Percentiles rank a stretch among this genome's conserved stretches.
These are phyloP conservation scores for Hemichromis elongatus DNA, from an alignment of 2,113 vertebrate species.

Conservation along the genomic window DNA sequence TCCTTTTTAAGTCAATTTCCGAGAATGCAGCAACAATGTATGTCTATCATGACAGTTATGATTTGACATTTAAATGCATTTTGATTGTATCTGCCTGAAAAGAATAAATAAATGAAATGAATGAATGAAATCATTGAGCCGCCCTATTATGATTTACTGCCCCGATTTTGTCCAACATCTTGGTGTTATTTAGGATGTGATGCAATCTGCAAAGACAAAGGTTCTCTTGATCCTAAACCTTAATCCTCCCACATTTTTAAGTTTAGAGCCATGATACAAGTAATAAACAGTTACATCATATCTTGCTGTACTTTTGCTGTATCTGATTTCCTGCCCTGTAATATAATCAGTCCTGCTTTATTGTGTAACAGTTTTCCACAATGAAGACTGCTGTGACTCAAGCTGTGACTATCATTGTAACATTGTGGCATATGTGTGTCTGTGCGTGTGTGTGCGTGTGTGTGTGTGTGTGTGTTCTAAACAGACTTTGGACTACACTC, in stretches of 20 bases:
- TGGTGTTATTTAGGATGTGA: background rate
- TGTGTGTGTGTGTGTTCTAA: constrained; percentile 32
- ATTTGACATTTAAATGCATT: too few relatives aligned
- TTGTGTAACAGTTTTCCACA: constrained; percentile 6
- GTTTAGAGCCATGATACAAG: background rate
- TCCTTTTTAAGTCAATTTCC: background rate
- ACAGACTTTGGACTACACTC: constrained; percentile 82
- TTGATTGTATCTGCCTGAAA: too few relatives aligned
- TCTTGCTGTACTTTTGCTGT: background rate
- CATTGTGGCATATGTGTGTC: background rate
- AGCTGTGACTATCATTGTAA: constrained; percentile 38
- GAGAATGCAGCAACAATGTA: background rate
- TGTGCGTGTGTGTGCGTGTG: background rate
- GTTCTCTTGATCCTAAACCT: background rate
- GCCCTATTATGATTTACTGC: background rate
- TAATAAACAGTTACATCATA: background rate
- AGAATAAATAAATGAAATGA: too few relatives aligned
- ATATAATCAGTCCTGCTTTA: background rate
- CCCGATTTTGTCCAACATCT: background rate
- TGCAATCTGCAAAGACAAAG: background rate
- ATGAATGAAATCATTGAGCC: too few relatives aligned
- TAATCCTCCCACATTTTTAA: background rate
- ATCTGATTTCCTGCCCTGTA: background rate
- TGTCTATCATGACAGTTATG: background rate
- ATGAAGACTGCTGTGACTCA: constrained; percentile 21